A percentile compares a stretch with the other conserved stretches of the same genome.
Evolutionary conservation across 2,888 invertebrate species (phyloP).

Genomic region (Euproctis similis): DNA sequence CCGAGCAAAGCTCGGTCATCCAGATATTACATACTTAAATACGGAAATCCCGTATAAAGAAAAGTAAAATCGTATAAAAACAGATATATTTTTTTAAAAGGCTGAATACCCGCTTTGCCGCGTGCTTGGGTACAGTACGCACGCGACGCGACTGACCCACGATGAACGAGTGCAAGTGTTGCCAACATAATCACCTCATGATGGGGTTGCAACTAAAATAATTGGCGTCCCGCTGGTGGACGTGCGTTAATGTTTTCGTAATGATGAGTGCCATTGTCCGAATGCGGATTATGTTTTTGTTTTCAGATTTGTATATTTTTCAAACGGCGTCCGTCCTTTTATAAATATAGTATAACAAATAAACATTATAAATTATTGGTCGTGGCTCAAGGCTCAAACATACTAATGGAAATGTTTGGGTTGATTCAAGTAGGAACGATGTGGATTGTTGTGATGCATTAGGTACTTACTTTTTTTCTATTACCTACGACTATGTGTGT

Average conservation of each 20-base stretch:
- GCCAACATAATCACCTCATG: slow-evolving; percentile 50
- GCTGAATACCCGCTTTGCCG: slow-evolving; percentile 26
- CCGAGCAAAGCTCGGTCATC: too few relatives aligned
- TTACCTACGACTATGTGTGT: too few relatives aligned
- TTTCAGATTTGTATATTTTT: slow-evolving; percentile 51
- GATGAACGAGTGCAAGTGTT: slow-evolving; percentile 58
- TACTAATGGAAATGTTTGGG: not conserved
- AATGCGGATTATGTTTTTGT: slow-evolving; percentile 53
- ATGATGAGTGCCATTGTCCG: slow-evolving; percentile 62
- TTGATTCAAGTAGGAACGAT: too few relatives aligned
- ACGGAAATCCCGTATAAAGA: too few relatives aligned
- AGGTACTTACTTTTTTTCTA: too few relatives aligned
- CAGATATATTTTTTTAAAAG: slow-evolving; percentile 32
- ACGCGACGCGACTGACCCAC: slow-evolving; percentile 46
- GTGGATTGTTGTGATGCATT: too few relatives aligned
- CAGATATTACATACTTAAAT: too few relatives aligned
- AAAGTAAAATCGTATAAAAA: slow-evolving; percentile 16
- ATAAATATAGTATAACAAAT: slow-evolving; percentile 38
- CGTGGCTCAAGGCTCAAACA: slow-evolving; percentile 5
- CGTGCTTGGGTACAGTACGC: slow-evolving; percentile 33
- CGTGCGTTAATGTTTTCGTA: slow-evolving; percentile 69
- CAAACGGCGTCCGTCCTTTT: slow-evolving; percentile 29
- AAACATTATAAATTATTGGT: slow-evolving; percentile 19
- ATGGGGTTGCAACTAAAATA: slow-evolving; percentile 67
- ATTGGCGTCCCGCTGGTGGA: slow-evolving; percentile 69